Conservation (phyloP, 2,797 vertebrate genomes). For the Phalanger gymnotis region DNA sequence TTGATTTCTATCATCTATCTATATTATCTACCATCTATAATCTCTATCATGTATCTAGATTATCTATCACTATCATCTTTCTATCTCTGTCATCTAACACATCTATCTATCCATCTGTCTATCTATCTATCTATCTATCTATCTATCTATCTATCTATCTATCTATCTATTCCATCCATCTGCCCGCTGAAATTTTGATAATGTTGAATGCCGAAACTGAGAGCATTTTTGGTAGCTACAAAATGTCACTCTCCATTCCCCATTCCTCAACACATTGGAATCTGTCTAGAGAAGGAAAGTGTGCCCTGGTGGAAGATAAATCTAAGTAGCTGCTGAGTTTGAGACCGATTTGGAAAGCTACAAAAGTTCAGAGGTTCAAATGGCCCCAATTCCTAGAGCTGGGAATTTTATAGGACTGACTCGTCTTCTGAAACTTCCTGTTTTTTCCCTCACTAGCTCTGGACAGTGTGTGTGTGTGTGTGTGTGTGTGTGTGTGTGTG, state of each 20-base stretch:
- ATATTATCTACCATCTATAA: neutral
- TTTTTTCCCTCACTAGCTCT: neutral
- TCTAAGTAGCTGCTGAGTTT: neutral
- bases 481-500: no score
- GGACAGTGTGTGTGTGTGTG: neutral
- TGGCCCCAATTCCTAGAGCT: neutral
- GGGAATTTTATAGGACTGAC: neutral
- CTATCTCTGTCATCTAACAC: neutral
- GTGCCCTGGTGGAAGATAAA: neutral
- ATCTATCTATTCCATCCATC: neutral
- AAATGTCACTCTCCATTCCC: accelerated
- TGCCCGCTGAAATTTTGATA: neutral
- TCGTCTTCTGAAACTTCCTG: neutral
- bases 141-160: no score
- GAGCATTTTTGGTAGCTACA: neutral
- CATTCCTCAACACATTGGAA: neutral
- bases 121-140: no score
- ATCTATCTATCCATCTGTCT: neutral
- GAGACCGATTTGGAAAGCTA: neutral
- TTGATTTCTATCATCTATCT: neutral
- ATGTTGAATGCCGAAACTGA: neutral
- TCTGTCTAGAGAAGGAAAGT: neutral
- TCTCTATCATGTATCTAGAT: no score
- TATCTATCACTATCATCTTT: neutral
- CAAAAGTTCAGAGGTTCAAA: neutral